Percentiles rank a stretch among this genome's conserved stretches.
Evolutionary conservation across 1,140 invertebrate species (phyloP).

Genomic region (Leguminivora glycinivorella): DNA sequence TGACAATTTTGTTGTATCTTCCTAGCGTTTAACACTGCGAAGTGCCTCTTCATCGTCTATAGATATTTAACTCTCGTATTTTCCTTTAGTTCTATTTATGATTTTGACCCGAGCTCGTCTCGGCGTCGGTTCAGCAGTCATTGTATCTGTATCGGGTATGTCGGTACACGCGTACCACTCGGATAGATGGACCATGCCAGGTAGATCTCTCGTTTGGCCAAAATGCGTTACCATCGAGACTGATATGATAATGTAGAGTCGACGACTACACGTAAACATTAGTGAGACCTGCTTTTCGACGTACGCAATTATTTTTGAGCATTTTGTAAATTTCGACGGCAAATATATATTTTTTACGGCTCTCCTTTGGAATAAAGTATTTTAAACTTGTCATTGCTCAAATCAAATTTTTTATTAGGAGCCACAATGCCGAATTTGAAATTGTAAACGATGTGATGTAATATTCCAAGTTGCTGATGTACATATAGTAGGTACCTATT

Average conservation of each 20-base stretch:
- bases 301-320: slow-evolving; percentile 70
- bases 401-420: slow-evolving; percentile 73
- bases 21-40: slow-evolving; percentile 39
- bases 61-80: slow-evolving; percentile 6
- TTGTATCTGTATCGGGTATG: slow-evolving; percentile 62
- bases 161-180: slow-evolving; percentile 56
- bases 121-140: slow-evolving; percentile 37
- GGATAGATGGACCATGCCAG: slow-evolving; percentile 64
- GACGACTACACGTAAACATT: slow-evolving; percentile 60
- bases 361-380: slow-evolving; percentile 74
- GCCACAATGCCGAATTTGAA: slow-evolving; percentile 73
- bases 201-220: slow-evolving; percentile 74
- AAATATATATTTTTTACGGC: slow-evolving; percentile 74
- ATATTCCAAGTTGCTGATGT: slow-evolving; percentile 66
- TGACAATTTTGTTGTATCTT: slow-evolving; percentile 52
- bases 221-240: slow-evolving; percentile 76
- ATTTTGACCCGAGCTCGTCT: neutral
- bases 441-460: slow-evolving; percentile 65
- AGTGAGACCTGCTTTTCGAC: slow-evolving; percentile 71
- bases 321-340: slow-evolving; percentile 69
- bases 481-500: slow-evolving; percentile 60
- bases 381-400: slow-evolving; percentile 73
- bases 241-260: slow-evolving; percentile 77
- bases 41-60: slow-evolving; percentile 38
- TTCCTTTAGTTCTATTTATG: neutral